Conservation (phyloP, 2,888 invertebrate genomes). For the Proisotoma minuta region DNA sequence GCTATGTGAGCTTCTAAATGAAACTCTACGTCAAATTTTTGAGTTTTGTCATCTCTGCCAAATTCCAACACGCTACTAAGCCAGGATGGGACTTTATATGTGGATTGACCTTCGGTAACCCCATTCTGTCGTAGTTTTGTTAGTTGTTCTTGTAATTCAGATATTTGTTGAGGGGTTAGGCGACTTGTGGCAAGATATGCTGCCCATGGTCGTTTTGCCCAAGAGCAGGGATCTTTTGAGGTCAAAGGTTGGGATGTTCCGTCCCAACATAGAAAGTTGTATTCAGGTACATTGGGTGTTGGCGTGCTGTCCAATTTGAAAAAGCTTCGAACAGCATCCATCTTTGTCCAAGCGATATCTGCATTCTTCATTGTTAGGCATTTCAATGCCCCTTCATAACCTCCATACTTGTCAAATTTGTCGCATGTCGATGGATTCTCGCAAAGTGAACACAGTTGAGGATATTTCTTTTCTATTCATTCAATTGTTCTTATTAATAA, state of each 20-base stretch:
- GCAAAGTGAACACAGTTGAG: constrained; percentile 69
- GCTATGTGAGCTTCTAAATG: constrained; percentile 23
- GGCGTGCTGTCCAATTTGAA: constrained; percentile 32
- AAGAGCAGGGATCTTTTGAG: constrained; percentile 30
- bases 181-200: constrained; percentile 29
- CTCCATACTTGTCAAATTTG: constrained; percentile 54
- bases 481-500: background rate
- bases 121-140: constrained; percentile 7
- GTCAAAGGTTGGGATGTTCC: constrained; percentile 32
- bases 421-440: constrained; percentile 60
- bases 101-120: background rate
- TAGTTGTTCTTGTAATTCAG: constrained; percentile 32
- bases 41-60: background rate
- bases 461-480: constrained; percentile 60
- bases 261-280: constrained; percentile 38
- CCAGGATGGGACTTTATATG: constrained; percentile 20
- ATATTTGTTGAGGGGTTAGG: constrained; percentile 14
- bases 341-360: constrained; percentile 53
- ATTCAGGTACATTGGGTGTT: constrained; percentile 17
- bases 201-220: constrained; percentile 34
- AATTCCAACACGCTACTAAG: constrained; percentile 23
- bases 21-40: constrained; percentile 9
- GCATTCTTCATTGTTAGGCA: constrained; percentile 53
- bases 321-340: constrained; percentile 37
- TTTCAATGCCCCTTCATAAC: constrained; percentile 54